Evolutionary conservation across 2,113 vertebrate species (phyloP), one percentile per base, ranked within the genome.

Genomic region (Pomatostomus ruficeps): DNA sequence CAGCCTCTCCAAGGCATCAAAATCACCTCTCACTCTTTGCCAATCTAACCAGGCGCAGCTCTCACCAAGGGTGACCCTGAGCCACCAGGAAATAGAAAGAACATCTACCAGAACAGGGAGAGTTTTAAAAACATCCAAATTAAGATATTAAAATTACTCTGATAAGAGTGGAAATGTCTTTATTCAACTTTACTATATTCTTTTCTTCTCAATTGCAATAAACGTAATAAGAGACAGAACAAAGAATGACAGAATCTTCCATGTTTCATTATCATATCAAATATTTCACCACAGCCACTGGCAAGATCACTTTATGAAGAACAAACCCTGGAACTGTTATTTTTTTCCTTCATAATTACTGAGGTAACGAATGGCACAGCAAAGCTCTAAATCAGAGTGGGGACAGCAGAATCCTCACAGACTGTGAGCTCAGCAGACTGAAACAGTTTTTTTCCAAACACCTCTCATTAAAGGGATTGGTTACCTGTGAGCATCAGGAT

Each of bases 401-500:
- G 48, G 73, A 11, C 35, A 26, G 26, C 61, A 67, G 59, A 73
- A 58, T 10, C 40, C 72, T 84, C 40, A 14, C 0, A 3, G 48
- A 14, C 0, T 36, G 38, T 35, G 46, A 79, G 55, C 59, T 48
- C 25, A 23, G 42, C 29, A 68, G 49, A 70, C 21, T 42, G 63
- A 65, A 45, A 12, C 0, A 7, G 10, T 1, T 21, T 24, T 57
- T 63, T 86, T 52, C 63, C 62, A 57, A 42, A 9, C 26, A 51
- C 2, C 33, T 84, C 49, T 48, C 24, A 18, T 21, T 33, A 18
- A 67, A 68, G n/a, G 33, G 16, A 80, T 28, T 23, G 7, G 12
- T 31, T 73, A 91, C 88, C 91, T 95, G 71, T 2, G 55, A 91
- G 75, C 78, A 71, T 10, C 82, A 67, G 62, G 66, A 66, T 48